Percentiles rank a stretch among this genome's conserved stretches.
phyloP scores from a whole-genome alignment of 2,113 vertebrate species.

The Nothobranchius kuhntae region DNA sequence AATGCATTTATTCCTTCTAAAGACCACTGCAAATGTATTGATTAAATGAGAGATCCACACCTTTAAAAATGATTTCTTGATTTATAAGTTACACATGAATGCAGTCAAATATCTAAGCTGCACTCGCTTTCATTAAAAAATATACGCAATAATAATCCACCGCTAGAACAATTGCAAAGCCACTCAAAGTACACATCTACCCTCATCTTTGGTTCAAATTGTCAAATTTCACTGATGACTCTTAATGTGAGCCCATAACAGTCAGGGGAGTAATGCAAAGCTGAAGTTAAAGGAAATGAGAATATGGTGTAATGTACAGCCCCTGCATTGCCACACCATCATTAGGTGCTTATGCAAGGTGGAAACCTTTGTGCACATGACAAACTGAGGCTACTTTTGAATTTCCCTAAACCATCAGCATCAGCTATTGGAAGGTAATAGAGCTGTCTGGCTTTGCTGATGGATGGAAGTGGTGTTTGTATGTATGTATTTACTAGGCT shows the following conservation, averaged over 20 bases:
- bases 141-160: too few species aligned
- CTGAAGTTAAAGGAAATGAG: slow-evolving; percentile 1
- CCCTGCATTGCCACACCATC: neutral
- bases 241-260: slow-evolving; percentile 9
- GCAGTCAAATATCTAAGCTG: too few species aligned
- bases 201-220: too few species aligned
- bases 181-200: too few species aligned
- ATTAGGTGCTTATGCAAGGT: slow-evolving; percentile 19
- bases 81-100: too few species aligned
- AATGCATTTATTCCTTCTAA: too few species aligned
- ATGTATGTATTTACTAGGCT: slow-evolving; percentile 53
- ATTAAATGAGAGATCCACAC: too few species aligned
- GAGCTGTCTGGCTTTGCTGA: slow-evolving; percentile 59
- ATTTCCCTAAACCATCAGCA: slow-evolving; percentile 59
- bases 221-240: neutral
- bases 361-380: slow-evolving; percentile 30
- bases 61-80: too few species aligned
- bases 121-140: too few species aligned
- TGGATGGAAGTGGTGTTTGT: slow-evolving; percentile 57
- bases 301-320: neutral
- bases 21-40: too few species aligned
- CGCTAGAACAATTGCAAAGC: too few species aligned
- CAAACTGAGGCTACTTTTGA: slow-evolving; percentile 59
- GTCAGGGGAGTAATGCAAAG: neutral
- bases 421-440: slow-evolving; percentile 51